A percentile compares a stretch with the other conserved stretches of the same genome.
Evolutionary conservation across 2,797 vertebrate species (phyloP).

Genomic region (Hemibagrus guttatus): DNA sequence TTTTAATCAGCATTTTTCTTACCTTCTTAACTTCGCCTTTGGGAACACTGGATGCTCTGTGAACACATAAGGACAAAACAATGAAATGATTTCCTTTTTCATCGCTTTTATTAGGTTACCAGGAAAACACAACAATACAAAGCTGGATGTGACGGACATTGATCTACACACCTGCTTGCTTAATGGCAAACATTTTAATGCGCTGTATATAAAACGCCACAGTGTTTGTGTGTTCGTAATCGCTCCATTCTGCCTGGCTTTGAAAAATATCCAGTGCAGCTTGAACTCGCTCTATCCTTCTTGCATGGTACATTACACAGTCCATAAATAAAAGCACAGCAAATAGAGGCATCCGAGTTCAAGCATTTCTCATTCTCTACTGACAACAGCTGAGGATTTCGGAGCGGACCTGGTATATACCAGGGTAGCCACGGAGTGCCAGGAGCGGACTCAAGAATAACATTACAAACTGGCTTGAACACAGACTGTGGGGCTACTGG

Average conservation of each 20-base stretch:
- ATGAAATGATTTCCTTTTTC: neutral
- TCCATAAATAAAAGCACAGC: slow-evolving; percentile 38
- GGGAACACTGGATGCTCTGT: slow-evolving; percentile 74
- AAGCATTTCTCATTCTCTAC: slow-evolving; percentile 24
- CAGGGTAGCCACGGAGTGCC: neutral
- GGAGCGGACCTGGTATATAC: neutral
- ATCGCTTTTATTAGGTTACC: neutral
- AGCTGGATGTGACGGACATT: neutral
- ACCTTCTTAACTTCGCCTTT: slow-evolving; percentile 83
- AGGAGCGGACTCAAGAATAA: slow-evolving; percentile 11
- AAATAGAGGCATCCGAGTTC: slow-evolving; percentile 35
- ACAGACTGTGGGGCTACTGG: neutral
- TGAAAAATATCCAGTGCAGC: slow-evolving; percentile 2
- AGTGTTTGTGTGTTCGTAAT: neutral
- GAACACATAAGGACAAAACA: slow-evolving; percentile 56
- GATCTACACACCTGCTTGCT: neutral
- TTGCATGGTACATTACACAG: slow-evolving; percentile 22
- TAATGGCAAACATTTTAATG: neutral
- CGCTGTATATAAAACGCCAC: neutral
- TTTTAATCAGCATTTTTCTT: slow-evolving; percentile 51
- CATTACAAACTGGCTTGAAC: neutral
- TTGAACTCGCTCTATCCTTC: neutral
- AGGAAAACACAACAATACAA: slow-evolving; percentile 2
- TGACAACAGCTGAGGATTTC: slow-evolving; percentile 46
- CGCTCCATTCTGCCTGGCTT: neutral